These are phyloP conservation scores for Fragariocoptes setiger DNA, from an alignment of 1,140 invertebrate genomes.

Conservation along the genomic window DNA sequence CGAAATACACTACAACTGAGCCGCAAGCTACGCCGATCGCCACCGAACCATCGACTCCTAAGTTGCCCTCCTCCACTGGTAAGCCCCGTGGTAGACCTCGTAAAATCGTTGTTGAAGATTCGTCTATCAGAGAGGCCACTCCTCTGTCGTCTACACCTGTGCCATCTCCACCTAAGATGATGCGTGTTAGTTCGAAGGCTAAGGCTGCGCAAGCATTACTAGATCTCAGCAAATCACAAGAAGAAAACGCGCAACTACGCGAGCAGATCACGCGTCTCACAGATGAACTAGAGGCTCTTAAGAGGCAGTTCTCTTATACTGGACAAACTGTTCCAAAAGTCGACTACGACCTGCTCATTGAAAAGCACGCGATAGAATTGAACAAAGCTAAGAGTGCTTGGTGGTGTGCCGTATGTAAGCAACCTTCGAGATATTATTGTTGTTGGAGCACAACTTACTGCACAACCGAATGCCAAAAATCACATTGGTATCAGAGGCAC, in stretches of 20 bases:
- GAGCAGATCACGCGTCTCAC: neutral
- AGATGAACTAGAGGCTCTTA: neutral
- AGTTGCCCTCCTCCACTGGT: no score
- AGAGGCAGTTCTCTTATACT: neutral
- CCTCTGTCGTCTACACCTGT: no score
- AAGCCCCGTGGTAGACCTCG: no score
- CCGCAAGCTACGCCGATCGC: no score
- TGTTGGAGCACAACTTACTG: neutral
- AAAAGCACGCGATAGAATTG: neutral
- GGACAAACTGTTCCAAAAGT: neutral
- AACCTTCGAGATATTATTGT: neutral
- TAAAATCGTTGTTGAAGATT: no score
- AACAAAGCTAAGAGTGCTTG: neutral
- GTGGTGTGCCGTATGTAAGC: neutral
- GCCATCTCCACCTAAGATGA: no score
- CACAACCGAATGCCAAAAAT: neutral
- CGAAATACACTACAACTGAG: no score
- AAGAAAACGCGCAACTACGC: neutral
- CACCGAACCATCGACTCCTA: no score
- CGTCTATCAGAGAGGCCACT: no score
- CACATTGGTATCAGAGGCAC: neutral
- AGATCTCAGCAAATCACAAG: no score
- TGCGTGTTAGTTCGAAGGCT: no score
- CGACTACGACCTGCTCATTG: neutral
- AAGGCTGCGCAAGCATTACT: no score